Conservation (phyloP, 2,113 vertebrate genomes). For the Circaetus cinerascens region DNA sequence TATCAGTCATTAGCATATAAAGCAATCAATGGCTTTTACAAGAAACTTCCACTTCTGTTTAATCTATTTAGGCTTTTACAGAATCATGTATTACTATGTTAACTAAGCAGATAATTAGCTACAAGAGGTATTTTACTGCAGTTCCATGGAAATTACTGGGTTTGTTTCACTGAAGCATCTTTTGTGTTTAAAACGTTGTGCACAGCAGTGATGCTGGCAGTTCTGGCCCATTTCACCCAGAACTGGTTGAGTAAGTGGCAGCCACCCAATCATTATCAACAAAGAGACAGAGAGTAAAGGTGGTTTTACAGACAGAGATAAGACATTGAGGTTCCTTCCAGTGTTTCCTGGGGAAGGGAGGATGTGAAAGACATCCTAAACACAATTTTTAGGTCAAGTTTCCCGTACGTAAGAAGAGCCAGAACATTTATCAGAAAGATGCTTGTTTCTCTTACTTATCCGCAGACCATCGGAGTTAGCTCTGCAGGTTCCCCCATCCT, state of each 20-base stretch:
- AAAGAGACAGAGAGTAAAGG: not conserved
- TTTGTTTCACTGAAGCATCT: not conserved
- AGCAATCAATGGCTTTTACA: constrained; percentile 3
- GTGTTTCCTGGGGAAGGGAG: not conserved
- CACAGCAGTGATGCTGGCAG: not conserved
- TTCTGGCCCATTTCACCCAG: not conserved
- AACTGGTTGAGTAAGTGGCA: not conserved
- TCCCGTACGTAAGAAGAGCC: not conserved
- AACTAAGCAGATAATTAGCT: constrained; percentile 45
- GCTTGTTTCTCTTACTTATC: not conserved
- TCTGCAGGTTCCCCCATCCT: not conserved
- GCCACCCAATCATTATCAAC: not conserved
- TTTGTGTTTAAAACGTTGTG: not conserved
- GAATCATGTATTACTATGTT: not conserved
- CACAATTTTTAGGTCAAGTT: not conserved
- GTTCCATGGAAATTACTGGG: not conserved
- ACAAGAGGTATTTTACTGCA: not conserved
- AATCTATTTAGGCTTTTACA: not conserved
- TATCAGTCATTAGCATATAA: not conserved
- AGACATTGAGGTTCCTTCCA: not conserved
- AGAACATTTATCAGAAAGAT: not conserved
- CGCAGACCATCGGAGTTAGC: not conserved
- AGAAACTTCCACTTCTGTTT: constrained; percentile 10
- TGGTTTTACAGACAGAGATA: not conserved
- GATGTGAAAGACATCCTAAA: not conserved